phyloP scores from a whole-genome alignment of 2,113 vertebrate species.

The Solenodon paradoxus region DNA sequence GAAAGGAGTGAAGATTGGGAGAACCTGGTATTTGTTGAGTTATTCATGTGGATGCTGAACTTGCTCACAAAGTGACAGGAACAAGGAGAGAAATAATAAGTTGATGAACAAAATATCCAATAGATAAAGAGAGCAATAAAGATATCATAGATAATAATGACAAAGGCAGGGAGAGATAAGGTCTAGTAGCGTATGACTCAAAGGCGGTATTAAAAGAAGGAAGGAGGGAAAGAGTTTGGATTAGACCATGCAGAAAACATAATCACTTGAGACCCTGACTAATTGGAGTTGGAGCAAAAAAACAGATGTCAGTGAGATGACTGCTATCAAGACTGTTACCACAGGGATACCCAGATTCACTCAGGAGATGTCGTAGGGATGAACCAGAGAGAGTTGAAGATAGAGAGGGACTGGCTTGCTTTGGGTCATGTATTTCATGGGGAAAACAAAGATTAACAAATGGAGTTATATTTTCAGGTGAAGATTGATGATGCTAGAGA shows the following conservation, averaged over 20 bases:
- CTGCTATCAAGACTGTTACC: fast-evolving
- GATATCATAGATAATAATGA: too few relatives aligned
- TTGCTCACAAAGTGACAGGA: neutral
- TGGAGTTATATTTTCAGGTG: neutral
- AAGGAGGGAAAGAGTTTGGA: neutral
- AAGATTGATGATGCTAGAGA: neutral
- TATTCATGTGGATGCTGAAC: neutral
- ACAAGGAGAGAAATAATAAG: neutral
- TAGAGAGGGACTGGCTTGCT: neutral
- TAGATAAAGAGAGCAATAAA: too few relatives aligned
- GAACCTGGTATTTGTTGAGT: neutral
- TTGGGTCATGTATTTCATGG: neutral
- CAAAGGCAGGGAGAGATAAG: neutral
- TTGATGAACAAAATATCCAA: neutral
- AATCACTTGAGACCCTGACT: fast-evolving
- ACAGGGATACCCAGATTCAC: neutral
- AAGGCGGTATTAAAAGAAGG: neutral
- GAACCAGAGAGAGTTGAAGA: neutral
- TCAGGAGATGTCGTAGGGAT: neutral
- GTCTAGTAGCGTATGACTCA: neutral
- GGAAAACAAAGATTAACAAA: neutral
- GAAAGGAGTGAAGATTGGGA: neutral
- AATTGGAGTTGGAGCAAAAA: neutral
- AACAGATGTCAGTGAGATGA: neutral
- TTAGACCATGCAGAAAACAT: neutral